Percentiles rank a stretch among this genome's conserved stretches.
Conservation (phyloP, 2,113 vertebrate genomes). For the Gopherus flavomarginatus region DNA sequence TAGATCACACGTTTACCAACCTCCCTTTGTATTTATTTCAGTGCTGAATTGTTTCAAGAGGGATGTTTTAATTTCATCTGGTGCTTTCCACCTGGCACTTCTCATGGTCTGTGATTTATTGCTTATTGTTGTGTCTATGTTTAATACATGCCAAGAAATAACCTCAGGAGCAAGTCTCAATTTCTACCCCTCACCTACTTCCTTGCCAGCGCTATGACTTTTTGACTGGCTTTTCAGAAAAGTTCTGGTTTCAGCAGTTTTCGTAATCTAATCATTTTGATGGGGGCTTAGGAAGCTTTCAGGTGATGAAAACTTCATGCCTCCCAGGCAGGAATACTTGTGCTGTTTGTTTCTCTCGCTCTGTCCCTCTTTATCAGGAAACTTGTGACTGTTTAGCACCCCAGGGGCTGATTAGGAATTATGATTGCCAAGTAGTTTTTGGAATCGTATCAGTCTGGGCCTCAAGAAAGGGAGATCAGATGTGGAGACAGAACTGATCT, state of each 20-base stretch:
- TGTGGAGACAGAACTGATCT: slow-evolving; percentile 2
- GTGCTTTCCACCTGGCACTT: slow-evolving; percentile 64
- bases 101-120: slow-evolving; percentile 73
- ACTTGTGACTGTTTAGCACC: slow-evolving; percentile 21
- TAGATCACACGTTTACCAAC: slow-evolving; percentile 52
- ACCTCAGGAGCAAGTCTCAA: not conserved
- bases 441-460: not conserved
- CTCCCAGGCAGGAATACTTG: slow-evolving; percentile 64
- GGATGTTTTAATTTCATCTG: slow-evolving; percentile 73
- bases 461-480: not conserved
- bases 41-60: slow-evolving; percentile 50
- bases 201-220: slow-evolving; percentile 17
- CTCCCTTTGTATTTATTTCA: slow-evolving; percentile 62
- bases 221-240: slow-evolving; percentile 46
- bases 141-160: slow-evolving; percentile 61
- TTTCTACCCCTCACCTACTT: not conserved
- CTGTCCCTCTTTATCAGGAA: slow-evolving; percentile 45
- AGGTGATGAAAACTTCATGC: slow-evolving; percentile 48
- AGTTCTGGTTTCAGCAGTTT: slow-evolving; percentile 63
- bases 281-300: not conserved
- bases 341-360: slow-evolving; percentile 50
- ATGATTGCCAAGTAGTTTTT: slow-evolving; percentile 2
- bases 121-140: slow-evolving; percentile 64
- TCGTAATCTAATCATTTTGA: slow-evolving; percentile 50
- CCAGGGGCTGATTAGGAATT: slow-evolving; percentile 40